Base-by-base conservation (phyloP, 2,888 invertebrate genomes). In the Sinopyrophorus schimmeli region DNA sequence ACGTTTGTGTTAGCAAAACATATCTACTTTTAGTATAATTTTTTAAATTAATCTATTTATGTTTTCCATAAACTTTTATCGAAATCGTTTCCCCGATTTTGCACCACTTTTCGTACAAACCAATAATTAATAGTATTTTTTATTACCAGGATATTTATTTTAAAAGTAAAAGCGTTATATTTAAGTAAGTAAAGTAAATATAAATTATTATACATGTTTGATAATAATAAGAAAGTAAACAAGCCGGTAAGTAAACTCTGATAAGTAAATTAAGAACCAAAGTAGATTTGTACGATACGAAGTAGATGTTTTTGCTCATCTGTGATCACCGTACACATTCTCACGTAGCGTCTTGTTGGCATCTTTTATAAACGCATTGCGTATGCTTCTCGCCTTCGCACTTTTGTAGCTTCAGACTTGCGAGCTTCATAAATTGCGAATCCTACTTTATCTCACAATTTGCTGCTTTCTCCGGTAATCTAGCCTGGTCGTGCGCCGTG, bases 371-470 rank as follows among this genome's bases (percentile, higher is more conserved):
- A 43, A 38, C 37, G 24, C 46, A 37, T 41, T 54, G 42, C 47
- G 54, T 50, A 54, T 54, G 50, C 54, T 47, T 37, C 30, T 53
- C 49, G 53, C 44, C 53, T 54, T 44, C 41, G 30, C 41, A 46
- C 34, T 55, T 55, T 49, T 55, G 52, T 54, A 48, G 47, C 35
- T 43, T 23, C 30, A 50, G 32, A 43, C 42, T 48, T 41, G 39
- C 42, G 41, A 41, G 52, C 46, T 52, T 53, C 49, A 50, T 50
- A 55, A 47, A 50, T 47, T 47, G 48, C 38, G 49, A 43, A 55
- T 53, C 50, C 47, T 43, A 49, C 47, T 55, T 53, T 55, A 55
- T 55, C 53, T 53, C 50, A 44, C 42, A 55, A 53, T 55, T 55
- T 55, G 55, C 53, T 53, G 44, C 53, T 43, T 55, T 41, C 44